Conservation (phyloP, 2,113 vertebrate genomes). For the Coptodon rendalli region DNA sequence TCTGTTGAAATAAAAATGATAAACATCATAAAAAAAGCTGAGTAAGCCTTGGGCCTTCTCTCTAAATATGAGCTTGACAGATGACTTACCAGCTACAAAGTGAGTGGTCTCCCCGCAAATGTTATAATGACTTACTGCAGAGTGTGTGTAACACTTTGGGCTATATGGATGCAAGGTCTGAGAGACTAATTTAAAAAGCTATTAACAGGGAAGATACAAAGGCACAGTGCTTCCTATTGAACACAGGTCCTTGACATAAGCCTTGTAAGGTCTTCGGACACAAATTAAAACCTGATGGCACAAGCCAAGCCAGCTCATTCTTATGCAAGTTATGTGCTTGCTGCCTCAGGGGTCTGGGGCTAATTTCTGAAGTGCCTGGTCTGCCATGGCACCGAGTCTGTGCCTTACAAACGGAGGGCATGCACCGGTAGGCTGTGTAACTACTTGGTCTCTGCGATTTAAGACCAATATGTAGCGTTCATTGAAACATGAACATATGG, state of each 20-base stretch:
- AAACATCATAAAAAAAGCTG: not conserved
- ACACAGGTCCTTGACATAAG: conserved; percentile 48
- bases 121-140: conserved; percentile 5
- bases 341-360: not conserved
- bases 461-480: not conserved
- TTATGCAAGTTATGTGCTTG: conserved; percentile 10
- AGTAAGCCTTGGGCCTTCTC: not conserved
- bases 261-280: conserved; percentile 48
- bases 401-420: not conserved
- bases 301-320: conserved; percentile 14
- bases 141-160: conserved; percentile 13
- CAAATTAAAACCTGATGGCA: conserved; percentile 50
- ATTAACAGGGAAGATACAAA: conserved; percentile 38
- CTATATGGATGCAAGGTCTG: conserved; percentile 7
- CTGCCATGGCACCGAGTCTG: not conserved
- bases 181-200: conserved; percentile 43
- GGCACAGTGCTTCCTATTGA: not conserved
- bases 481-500: accelerated
- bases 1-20: not conserved
- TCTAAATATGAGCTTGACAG: not conserved
- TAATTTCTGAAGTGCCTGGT: conserved; percentile 8
- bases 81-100: not conserved
- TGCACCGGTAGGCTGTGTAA: not conserved
- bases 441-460: not conserved
- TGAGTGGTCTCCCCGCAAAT: not conserved